These are phyloP conservation scores for Drosophila pandora DNA, from an alignment of 1,140 invertebrate species.

Conservation along the genomic window DNA sequence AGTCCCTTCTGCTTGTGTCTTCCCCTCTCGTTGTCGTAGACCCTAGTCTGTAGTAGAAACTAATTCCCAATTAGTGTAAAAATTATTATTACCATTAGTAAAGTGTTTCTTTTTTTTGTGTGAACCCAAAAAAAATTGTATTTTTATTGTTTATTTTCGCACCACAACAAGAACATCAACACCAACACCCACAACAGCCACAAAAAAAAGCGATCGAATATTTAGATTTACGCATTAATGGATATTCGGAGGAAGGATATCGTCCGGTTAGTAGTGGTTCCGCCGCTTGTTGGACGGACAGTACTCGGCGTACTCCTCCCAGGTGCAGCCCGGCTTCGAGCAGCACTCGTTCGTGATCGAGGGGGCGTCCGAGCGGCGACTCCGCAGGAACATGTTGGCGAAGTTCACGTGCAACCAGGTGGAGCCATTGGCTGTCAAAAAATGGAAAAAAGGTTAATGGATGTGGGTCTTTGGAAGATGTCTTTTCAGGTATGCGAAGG, in stretches of 20 bases:
- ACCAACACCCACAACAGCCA: conserved; percentile 21
- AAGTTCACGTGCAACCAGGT: conserved; percentile 81
- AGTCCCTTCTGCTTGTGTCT: neutral
- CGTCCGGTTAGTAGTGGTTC: conserved; percentile 70
- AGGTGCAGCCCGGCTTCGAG: conserved; percentile 86
- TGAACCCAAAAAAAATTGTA: conserved; percentile 5
- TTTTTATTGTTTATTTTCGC: conserved; percentile 21
- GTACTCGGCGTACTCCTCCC: conserved; percentile 88
- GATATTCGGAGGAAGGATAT: conserved; percentile 2
- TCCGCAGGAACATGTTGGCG: conserved; percentile 82
- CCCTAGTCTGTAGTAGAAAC: neutral
- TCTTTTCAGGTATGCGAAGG: no score
- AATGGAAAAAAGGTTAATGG: neutral
- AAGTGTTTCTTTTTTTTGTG: neutral
- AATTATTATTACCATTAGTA: neutral
- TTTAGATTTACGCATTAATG: neutral
- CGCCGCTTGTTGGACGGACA: conserved; percentile 86
- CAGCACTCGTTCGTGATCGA: conserved; percentile 87
- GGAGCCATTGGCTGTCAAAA: neutral
- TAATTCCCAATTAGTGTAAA: neutral
- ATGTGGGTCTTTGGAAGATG: neutral
- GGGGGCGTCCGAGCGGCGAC: conserved; percentile 69
- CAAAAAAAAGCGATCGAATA: conserved; percentile 31
- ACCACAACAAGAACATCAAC: conserved; percentile 33
- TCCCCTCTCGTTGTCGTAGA: neutral